Evolutionary conservation across 1,140 invertebrate species (phyloP).

Genomic region (Bombus ignitus): DNA sequence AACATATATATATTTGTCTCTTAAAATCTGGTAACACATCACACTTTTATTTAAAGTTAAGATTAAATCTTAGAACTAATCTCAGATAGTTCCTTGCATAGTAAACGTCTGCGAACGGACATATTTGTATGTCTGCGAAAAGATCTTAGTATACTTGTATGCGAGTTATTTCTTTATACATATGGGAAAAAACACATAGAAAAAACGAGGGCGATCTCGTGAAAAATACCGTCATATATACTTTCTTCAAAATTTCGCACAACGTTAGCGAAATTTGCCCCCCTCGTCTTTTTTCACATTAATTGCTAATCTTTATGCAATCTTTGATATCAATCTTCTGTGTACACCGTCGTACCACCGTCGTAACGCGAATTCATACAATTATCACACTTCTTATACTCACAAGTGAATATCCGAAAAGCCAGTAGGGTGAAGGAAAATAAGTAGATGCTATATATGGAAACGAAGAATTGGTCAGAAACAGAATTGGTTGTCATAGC

Average conservation of each 20-base stretch:
- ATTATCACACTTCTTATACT: not conserved
- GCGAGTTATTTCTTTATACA: not conserved
- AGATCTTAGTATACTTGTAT: not conserved
- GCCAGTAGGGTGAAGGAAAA: not conserved
- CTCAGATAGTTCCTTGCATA: not conserved
- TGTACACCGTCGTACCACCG: not conserved
- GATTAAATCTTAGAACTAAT: constrained; percentile 27
- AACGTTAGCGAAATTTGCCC: not conserved
- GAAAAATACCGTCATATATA: not conserved
- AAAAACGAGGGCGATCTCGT: not conserved
- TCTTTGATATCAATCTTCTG: no score
- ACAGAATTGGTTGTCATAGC: not conserved
- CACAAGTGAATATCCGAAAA: not conserved
- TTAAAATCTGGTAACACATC: constrained; percentile 26
- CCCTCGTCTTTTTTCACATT: not conserved
- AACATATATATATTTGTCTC: constrained; percentile 41
- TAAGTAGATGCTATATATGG: not conserved
- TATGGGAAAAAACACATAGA: not conserved
- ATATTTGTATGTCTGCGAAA: not conserved
- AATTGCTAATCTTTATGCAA: not conserved
- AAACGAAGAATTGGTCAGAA: not conserved
- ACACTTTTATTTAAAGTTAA: constrained; percentile 8
- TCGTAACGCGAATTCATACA: not conserved
- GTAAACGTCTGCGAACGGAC: not conserved
- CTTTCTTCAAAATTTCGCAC: not conserved